Percentiles rank a stretch among this genome's conserved stretches.
Conservation (phyloP, 2,113 vertebrate species). For the Jacana jacana region DNA sequence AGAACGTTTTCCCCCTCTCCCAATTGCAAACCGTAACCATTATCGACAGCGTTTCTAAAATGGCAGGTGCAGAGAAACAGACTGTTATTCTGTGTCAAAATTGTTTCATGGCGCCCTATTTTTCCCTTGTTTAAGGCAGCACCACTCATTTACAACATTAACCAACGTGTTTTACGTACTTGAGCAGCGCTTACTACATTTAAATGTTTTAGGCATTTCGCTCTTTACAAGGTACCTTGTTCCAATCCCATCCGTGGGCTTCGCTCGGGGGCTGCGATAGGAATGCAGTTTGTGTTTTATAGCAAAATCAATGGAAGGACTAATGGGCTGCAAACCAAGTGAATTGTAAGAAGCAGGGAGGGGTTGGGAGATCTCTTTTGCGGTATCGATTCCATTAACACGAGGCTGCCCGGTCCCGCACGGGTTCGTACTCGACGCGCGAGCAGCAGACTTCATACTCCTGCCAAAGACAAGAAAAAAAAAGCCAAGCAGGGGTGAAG, state of each 20-base stretch:
- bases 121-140: conserved; percentile 75
- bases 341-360: conserved; percentile 46
- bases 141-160: conserved; percentile 75
- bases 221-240: conserved; percentile 75
- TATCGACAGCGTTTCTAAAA: conserved; percentile 74
- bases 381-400: conserved; percentile 51
- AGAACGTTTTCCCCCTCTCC: conserved; percentile 28
- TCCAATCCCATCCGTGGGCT: conserved; percentile 77
- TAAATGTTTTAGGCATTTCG: conserved; percentile 75
- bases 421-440: conserved; percentile 48
- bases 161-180: conserved; percentile 75
- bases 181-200: conserved; percentile 73
- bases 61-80: conserved; percentile 61
- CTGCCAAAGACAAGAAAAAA: background rate
- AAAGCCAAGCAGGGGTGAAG: background rate
- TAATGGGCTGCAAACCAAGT: conserved; percentile 72
- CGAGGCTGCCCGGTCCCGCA: background rate
- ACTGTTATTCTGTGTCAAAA: conserved; percentile 71
- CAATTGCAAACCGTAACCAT: conserved; percentile 65
- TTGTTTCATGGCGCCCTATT: conserved; percentile 71
- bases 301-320: conserved; percentile 79
- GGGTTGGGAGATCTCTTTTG: conserved; percentile 13
- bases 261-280: conserved; percentile 53
- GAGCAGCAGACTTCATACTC: conserved; percentile 15
- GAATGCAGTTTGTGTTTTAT: conserved; percentile 71